A percentile compares a stretch with the other conserved stretches of the same genome.
Conservation (phyloP, 2,113 vertebrate species). For the Martes martes region DNA sequence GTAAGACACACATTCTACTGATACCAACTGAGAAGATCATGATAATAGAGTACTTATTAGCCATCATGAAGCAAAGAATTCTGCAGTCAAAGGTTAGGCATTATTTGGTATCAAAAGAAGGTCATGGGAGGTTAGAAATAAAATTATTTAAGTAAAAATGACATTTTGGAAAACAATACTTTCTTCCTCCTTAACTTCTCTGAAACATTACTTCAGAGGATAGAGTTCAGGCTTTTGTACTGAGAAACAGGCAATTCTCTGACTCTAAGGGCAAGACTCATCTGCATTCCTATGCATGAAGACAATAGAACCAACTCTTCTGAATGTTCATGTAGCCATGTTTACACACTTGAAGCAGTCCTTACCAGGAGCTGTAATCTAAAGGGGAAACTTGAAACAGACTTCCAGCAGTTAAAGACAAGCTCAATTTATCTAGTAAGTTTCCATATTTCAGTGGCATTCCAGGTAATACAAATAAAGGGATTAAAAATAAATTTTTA, state of each 20-base stretch:
- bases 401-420: neutral
- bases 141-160: neutral
- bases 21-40: neutral
- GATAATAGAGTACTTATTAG: neutral
- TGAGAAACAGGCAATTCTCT: neutral
- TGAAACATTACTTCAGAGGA: neutral
- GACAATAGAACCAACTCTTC: too few species aligned
- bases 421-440: neutral
- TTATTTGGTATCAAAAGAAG: neutral
- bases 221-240: neutral
- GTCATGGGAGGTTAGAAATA: neutral
- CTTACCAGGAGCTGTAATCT: neutral
- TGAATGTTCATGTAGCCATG: neutral
- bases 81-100: neutral
- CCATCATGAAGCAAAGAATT: neutral
- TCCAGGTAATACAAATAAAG: neutral
- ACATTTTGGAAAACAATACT: neutral
- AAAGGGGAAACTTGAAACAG: neutral
- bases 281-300: fast-evolving
- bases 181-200: neutral
- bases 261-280: too few species aligned
- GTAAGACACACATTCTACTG: neutral
- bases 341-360: neutral
- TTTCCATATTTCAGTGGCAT: neutral
- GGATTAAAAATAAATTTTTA: neutral